Percentiles rank a stretch among this genome's conserved stretches.
These are phyloP conservation scores for Lates japonicus DNA, from an alignment of 2,797 vertebrate genomes.

Conservation along the genomic window DNA sequence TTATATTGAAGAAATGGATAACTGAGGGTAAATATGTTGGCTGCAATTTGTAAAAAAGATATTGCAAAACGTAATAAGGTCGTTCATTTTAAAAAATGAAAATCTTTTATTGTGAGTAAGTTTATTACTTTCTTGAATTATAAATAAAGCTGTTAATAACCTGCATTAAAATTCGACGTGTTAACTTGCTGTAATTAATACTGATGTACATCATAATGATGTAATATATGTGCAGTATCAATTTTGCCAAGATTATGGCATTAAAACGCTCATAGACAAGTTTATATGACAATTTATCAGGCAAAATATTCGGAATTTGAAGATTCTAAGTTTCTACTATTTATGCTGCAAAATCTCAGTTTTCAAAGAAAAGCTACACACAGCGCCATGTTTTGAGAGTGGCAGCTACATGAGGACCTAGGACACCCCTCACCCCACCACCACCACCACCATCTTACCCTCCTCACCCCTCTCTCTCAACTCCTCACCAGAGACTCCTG, in stretches of 20 bases:
- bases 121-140: not conserved
- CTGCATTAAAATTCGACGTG: not conserved
- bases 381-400: slow-evolving; percentile 24
- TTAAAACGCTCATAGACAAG: not conserved
- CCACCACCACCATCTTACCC: slow-evolving; percentile 11
- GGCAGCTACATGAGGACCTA: slow-evolving; percentile 59
- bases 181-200: slow-evolving; percentile 17
- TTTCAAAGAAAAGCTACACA: slow-evolving; percentile 22
- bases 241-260: not conserved
- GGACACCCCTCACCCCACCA: slow-evolving; percentile 53
- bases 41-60: slow-evolving; percentile 8
- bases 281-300: not conserved
- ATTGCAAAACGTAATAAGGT: not conserved
- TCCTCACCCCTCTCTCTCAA: slow-evolving; percentile 14
- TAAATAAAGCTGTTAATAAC: not conserved
- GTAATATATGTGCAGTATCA: not conserved
- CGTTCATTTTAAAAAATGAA: not conserved
- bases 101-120: not conserved
- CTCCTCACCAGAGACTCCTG: slow-evolving; percentile 75
- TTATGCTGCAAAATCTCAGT: not conserved
- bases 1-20: slow-evolving; percentile 9
- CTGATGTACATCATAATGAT: slow-evolving; percentile 4
- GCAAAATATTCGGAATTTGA: not conserved
- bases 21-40: not conserved
- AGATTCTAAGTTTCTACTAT: rapidly evolving